Base-by-base conservation (phyloP, 2,797 vertebrate species). In the Sternarchorhynchus goeldii region DNA sequence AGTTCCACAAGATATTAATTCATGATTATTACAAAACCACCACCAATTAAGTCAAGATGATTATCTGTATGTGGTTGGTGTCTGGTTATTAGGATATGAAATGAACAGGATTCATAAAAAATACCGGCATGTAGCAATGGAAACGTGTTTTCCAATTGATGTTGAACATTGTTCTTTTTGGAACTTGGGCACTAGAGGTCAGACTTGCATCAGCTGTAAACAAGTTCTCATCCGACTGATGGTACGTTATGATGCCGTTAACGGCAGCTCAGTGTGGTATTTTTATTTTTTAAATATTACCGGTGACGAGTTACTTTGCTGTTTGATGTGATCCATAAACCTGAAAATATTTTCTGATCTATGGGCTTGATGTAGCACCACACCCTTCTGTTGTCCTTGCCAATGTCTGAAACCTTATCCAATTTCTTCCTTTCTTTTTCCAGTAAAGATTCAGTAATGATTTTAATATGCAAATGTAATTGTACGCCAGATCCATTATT, bases 381-480 rank as follows among this genome's bases (percentile, higher is more conserved):
- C 12, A 1, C 12, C 45, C 45, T 4, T 39, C 36, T 39, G 36
- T 53, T 75, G 60, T 77, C 63, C 63, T 60, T 80, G 14, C 62
- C 31, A 73, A 34, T 81, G 72, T 76, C 77, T 16, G 32, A 65
- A 78, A 77, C 76, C 71, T 81, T 85, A 89, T 87, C 83, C 82
- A 56, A 66, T 84, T 71, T 81, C 63, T 69, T 73, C 57, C 57
- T 77, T 70, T 59, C 69, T 64, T 56, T 71, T 84, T 87, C 83
- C 45, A 50, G 45, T 50, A 50, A 41, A 41, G 39, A 41, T 66
- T 81, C 80, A 85, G 65, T 62, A 36, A 84, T 72, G 74, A 85
- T 91, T 91, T 92, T 87, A 93, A 93, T 94, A 91, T 92, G 89
- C 89, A 92, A 93, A 94, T 94, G 93, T 91, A 94, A 94, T 94